Evolutionary conservation across 2,888 invertebrate genomes (phyloP).

Genomic region (Megastigmus dorsalis): DNA sequence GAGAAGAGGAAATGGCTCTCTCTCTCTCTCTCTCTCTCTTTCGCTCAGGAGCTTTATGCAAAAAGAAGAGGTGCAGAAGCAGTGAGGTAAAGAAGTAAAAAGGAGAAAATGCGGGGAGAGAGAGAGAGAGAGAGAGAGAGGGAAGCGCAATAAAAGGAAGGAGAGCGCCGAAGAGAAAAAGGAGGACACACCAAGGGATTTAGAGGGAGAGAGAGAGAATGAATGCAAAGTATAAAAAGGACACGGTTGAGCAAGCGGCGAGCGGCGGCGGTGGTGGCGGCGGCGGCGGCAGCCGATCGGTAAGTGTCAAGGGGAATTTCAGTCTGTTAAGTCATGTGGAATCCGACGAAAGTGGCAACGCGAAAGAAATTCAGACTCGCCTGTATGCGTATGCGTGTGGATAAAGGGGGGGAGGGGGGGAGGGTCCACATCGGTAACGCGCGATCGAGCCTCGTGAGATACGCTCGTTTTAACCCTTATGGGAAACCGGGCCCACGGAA

Average conservation of each 20-base stretch:
- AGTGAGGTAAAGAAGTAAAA: no score
- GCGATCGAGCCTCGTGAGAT: constrained; percentile 34
- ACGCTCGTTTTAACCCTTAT: constrained; percentile 3
- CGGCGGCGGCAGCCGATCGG: no score
- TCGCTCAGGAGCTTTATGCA: background rate
- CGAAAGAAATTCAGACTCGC: constrained; percentile 12
- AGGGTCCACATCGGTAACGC: background rate
- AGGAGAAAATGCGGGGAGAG: background rate
- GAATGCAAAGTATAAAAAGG: constrained; percentile 7
- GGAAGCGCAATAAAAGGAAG: background rate
- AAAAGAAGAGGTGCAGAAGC: no score
- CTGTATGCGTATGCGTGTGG: background rate
- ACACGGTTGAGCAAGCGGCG: background rate
- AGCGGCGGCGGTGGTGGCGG: background rate
- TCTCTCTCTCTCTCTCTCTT: constrained; percentile 1
- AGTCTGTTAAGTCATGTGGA: constrained; percentile 49
- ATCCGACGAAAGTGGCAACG: constrained; percentile 45
- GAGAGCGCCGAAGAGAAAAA: background rate
- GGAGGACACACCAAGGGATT: no score
- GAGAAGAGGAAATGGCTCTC: background rate
- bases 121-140: background rate
- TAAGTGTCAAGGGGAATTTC: constrained; percentile 46
- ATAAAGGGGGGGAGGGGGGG: background rate
- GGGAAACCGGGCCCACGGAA: no score
- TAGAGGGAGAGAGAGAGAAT: background rate